These are phyloP conservation scores for Hirudinaria manillensis DNA, from an alignment of 2,888 invertebrate genomes.

Conservation along the genomic window DNA sequence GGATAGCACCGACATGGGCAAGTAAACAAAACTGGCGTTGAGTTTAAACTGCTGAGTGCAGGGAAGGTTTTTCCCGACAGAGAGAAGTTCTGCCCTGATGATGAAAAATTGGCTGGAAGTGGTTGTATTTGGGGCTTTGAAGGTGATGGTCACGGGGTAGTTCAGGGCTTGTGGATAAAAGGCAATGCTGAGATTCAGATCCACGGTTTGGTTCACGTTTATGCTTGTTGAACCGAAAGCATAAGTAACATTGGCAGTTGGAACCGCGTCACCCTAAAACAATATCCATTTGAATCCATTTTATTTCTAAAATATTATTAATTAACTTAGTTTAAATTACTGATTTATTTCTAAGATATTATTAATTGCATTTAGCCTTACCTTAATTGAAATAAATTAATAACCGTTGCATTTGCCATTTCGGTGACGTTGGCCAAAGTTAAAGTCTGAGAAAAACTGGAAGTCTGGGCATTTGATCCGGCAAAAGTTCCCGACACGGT, in stretches of 20 bases:
- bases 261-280: constrained; percentile 11
- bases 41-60: constrained; percentile 44
- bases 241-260: constrained; percentile 22
- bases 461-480: neutral
- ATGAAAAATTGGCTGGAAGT: constrained; percentile 39
- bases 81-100: constrained; percentile 43
- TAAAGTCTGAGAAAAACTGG: neutral
- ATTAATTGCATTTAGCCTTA: no score
- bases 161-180: constrained; percentile 29
- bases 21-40: constrained; percentile 37
- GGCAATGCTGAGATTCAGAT: constrained; percentile 23
- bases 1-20: constrained; percentile 21
- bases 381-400: neutral
- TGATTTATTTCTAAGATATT: neutral
- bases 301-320: neutral
- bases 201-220: constrained; percentile 26
- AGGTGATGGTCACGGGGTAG: constrained; percentile 45
- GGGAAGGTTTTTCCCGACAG: constrained; percentile 46
- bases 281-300: neutral
- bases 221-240: constrained; percentile 12
- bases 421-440: neutral
- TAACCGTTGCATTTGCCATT: constrained; percentile 1
- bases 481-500: neutral
- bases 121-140: constrained; percentile 44
- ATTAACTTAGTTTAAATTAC: neutral